These are phyloP conservation scores for Pogonocichla stellata DNA, from an alignment of 2,113 vertebrate genomes.

Conservation along the genomic window DNA sequence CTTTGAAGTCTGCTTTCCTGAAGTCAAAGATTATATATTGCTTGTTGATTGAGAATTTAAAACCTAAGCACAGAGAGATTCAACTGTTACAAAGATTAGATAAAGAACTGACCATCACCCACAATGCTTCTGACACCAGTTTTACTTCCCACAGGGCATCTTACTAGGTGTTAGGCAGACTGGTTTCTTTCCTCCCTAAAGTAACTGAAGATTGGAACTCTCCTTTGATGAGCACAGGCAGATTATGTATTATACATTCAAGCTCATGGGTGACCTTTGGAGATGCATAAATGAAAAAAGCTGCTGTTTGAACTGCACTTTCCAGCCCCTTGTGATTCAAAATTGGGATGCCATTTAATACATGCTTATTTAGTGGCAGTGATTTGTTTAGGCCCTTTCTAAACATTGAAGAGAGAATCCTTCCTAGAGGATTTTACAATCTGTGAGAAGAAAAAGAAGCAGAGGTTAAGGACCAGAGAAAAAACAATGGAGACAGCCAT, in stretches of 20 bases:
- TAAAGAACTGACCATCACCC: background rate
- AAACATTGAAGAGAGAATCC: background rate
- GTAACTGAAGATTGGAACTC: background rate
- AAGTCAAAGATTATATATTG: background rate
- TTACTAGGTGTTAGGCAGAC: background rate
- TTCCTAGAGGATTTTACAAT: background rate
- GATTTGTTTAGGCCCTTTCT: constrained; percentile 26
- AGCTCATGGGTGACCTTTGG: constrained; percentile 50
- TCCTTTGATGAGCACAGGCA: constrained; percentile 13
- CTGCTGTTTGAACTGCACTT: constrained; percentile 49
- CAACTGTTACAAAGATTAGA: background rate
- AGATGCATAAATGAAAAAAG: constrained; percentile 47
- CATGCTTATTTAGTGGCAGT: constrained; percentile 9
- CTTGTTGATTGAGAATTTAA: constrained; percentile 13
- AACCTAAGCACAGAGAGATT: background rate
- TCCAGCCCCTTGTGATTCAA: background rate
- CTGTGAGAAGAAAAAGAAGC: background rate
- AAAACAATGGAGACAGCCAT: background rate
- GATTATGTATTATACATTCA: constrained; percentile 58
- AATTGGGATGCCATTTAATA: constrained; percentile 53
- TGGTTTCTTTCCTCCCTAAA: background rate
- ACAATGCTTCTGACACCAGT: background rate
- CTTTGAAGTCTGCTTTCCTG: constrained; percentile 46
- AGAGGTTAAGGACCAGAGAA: background rate
- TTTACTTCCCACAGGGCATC: background rate